Conservation (phyloP, 2,797 vertebrate species). For the Pseudopleuronectes americanus region DNA sequence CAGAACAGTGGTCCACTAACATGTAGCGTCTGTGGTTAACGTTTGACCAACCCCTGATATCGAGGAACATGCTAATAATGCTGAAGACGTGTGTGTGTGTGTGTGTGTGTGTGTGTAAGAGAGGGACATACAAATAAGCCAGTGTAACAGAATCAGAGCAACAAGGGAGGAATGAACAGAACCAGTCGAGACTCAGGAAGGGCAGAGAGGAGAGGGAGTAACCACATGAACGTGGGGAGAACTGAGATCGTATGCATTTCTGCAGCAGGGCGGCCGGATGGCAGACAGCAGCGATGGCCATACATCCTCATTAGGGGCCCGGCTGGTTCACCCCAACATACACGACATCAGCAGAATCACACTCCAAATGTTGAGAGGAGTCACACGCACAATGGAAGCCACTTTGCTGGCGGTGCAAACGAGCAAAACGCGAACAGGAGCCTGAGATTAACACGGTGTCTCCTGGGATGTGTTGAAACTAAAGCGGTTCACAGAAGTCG, state of each 20-base stretch:
- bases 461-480: slow-evolving; percentile 18
- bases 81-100: slow-evolving; percentile 2
- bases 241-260: slow-evolving; percentile 39
- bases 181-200: not conserved
- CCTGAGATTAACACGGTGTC: slow-evolving; percentile 34
- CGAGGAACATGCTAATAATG: slow-evolving; percentile 10
- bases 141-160: not conserved
- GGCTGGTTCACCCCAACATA: slow-evolving; percentile 49
- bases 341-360: slow-evolving; percentile 38
- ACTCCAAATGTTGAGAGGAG: slow-evolving; percentile 25
- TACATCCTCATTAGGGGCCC: slow-evolving; percentile 70
- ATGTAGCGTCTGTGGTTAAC: slow-evolving; percentile 18
- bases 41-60: slow-evolving; percentile 6
- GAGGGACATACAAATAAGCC: not conserved
- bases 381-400: slow-evolving; percentile 23
- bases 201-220: slow-evolving; percentile 5
- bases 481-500: slow-evolving; percentile 19
- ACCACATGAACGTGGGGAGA: not conserved
- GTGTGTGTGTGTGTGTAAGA: slow-evolving; percentile 1
- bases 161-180: not conserved
- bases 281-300: slow-evolving; percentile 46
- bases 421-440: slow-evolving; percentile 22
- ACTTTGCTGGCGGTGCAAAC: slow-evolving; percentile 15
- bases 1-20: slow-evolving; percentile 4
- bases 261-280: slow-evolving; percentile 36